Percentiles rank a stretch among this genome's conserved stretches.
phyloP scores from a whole-genome alignment of 2,113 vertebrate genomes.

The Cinclus cinclus region DNA sequence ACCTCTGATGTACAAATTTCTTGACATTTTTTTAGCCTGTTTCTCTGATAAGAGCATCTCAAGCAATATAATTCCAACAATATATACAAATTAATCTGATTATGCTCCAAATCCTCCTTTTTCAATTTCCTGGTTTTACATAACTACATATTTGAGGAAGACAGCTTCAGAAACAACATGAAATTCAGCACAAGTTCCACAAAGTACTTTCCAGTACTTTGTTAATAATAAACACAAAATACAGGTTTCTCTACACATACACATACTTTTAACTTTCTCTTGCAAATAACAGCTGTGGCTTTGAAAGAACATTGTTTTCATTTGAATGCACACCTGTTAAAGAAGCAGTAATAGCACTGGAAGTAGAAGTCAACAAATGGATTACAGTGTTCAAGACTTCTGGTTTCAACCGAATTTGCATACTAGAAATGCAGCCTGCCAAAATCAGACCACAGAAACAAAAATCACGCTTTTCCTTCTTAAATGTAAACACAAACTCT shows the following conservation, averaged over 20 bases:
- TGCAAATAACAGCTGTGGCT: not conserved
- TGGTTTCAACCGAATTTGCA: not conserved
- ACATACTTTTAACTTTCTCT: not conserved
- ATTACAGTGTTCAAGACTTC: not conserved
- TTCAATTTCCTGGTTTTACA: not conserved
- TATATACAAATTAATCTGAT: not conserved
- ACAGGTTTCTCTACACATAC: not conserved
- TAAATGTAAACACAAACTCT: not conserved
- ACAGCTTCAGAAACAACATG: not conserved
- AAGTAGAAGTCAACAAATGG: not conserved
- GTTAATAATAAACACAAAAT: slow-evolving; percentile 12
- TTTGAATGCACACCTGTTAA: not conserved
- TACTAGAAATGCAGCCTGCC: not conserved
- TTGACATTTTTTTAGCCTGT: not conserved
- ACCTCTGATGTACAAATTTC: not conserved
- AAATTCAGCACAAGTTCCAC: not conserved
- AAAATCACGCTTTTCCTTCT: not conserved
- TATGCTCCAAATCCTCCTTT: not conserved
- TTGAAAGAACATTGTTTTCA: not conserved
- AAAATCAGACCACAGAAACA: slow-evolving; percentile 3
- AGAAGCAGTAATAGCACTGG: not conserved
- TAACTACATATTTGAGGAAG: not conserved
- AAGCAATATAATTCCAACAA: not conserved
- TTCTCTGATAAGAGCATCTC: not conserved
- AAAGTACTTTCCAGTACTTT: not conserved